Evolutionary conservation across 2,888 invertebrate genomes (phyloP), one percentile per base, ranked within the genome.

Genomic region (Ligdia adustata): DNA sequence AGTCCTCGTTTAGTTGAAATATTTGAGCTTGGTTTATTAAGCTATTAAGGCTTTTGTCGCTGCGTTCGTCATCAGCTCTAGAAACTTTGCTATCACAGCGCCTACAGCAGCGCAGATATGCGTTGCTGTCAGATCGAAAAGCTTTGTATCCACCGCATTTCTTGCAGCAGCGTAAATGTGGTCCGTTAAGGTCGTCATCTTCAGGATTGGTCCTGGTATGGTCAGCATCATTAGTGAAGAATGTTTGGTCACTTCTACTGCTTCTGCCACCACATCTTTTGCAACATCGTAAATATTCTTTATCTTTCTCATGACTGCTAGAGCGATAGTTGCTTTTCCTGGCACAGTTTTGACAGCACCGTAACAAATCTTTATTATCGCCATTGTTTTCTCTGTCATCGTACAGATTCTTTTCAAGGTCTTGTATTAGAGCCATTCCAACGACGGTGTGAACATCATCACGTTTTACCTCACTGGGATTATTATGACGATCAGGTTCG

Each of bases 1-100:
- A 38, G 9, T 76, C 56, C 6, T 73, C 56, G 28, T 54, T 68
- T 9, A 75, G 26, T 57, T 64, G 62, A 13, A 64, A 62, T 41
- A 34, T 11, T 29, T 15, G 33, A 11, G 39, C 33, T 31, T 20
- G 32, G 2, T 24, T 40, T 1, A 51, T 28, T 39, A 15, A n/a
- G 11, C 12, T 42, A 9, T 49, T 26, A 7, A 13, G 29, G 4
- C 2, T 24, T 4, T 27, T 16, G 4, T 3, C 7, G 7, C 22
- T 22, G 1, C 2, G 1, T 3, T 22, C 22, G n/a, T 22, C 22
- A n/a, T 7, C n/a, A 6, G 22, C 2, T 7, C 3, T 2, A n/a
- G 22, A 22, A 2, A 22, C 3, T n/a, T 22, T 22, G 22, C 7
- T n/a, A 2, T 22, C 13, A 35, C 35, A 35, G 1, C 26, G 29